phyloP scores from a whole-genome alignment of 2,888 invertebrate species.

The Alentia gelatinosa region DNA sequence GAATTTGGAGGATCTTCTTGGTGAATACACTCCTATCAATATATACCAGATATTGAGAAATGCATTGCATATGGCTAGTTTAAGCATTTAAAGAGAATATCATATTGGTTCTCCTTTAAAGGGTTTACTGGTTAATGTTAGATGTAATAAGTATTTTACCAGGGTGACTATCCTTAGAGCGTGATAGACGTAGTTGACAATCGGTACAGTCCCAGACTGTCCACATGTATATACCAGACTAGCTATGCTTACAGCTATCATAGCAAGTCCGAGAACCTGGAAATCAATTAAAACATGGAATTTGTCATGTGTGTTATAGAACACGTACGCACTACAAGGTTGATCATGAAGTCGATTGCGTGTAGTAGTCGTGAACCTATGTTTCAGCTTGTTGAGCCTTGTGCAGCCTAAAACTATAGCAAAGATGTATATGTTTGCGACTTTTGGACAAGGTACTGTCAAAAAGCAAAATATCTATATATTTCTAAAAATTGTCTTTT shows the following conservation, averaged over 20 bases:
- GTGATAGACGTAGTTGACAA: not conserved
- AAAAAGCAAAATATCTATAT: no score
- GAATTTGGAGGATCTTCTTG: not conserved
- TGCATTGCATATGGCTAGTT: not conserved
- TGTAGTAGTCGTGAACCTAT: not conserved
- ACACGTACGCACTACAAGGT: not conserved
- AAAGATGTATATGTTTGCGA: not conserved
- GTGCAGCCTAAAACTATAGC: not conserved
- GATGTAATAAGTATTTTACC: not conserved
- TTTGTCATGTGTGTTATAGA: not conserved
- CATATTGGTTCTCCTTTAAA: not conserved
- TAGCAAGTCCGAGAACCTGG: not conserved
- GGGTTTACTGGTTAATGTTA: not conserved
- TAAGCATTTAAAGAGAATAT: not conserved
- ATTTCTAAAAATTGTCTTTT: no score
- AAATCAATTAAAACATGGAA: not conserved
- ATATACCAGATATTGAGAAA: not conserved
- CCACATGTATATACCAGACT: not conserved
- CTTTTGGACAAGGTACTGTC: no score
- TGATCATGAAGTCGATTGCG: not conserved
- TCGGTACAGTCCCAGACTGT: not conserved
- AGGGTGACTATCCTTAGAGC: not conserved
- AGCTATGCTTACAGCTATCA: not conserved
- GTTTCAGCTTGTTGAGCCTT: not conserved
- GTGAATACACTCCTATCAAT: not conserved